Conservation (phyloP, 2,797 vertebrate genomes). For the Silurus lanzhouensis region DNA sequence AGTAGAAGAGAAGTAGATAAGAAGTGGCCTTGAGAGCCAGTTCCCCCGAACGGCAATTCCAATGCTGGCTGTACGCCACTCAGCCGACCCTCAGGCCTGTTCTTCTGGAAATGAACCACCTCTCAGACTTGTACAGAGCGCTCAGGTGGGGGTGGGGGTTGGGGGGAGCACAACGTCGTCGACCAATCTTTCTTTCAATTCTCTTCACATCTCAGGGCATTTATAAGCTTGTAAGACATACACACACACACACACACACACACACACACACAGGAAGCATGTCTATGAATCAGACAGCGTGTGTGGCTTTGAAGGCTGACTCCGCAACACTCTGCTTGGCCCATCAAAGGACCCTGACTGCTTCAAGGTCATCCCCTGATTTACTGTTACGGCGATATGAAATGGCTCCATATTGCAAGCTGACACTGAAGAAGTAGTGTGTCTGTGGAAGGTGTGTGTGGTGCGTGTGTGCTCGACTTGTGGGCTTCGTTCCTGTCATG, state of each 20-base stretch:
- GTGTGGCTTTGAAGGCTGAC: conserved; percentile 45
- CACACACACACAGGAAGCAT: conserved; percentile 1
- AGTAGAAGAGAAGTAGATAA: conserved; percentile 36
- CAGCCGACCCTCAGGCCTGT: conserved; percentile 53
- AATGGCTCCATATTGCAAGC: conserved; percentile 40
- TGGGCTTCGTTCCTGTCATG: conserved; percentile 29
- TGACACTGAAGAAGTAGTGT: conserved; percentile 27
- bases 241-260: not conserved
- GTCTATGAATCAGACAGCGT: conserved; percentile 43
- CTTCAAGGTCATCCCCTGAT: conserved; percentile 57
- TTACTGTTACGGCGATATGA: conserved; percentile 45
- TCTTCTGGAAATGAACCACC: conserved; percentile 61
- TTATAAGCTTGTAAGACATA: conserved; percentile 7
- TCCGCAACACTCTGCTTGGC: conserved; percentile 45
- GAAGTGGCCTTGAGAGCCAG: conserved; percentile 24
- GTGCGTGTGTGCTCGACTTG: not conserved
- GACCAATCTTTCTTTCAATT: not conserved
- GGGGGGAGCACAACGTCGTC: conserved; percentile 21
- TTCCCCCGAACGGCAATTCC: conserved; percentile 30
- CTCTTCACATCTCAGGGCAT: not conserved
- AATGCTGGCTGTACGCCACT: conserved; percentile 51
- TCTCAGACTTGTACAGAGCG: conserved; percentile 58
- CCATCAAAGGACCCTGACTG: conserved; percentile 53
- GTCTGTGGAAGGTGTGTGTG: not conserved
- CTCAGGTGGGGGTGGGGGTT: too few species aligned